Evolutionary conservation across 2,113 vertebrate species (phyloP).

Genomic region (Craseonycteris thonglongyai): DNA sequence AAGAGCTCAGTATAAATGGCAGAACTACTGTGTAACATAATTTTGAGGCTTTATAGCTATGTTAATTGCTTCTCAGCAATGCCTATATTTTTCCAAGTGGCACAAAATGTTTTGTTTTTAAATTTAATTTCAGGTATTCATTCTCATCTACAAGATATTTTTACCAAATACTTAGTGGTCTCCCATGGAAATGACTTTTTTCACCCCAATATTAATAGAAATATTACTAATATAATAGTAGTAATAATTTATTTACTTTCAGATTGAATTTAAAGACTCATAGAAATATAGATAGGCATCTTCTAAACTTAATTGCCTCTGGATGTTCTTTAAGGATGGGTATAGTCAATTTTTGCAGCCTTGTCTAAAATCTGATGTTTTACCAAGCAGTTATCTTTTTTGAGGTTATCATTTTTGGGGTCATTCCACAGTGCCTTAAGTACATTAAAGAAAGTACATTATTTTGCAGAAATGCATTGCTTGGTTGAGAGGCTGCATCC

Average conservation of each 20-base stretch:
- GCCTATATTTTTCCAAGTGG: background rate
- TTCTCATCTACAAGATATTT: background rate
- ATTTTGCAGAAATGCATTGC: background rate
- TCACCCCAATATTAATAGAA: background rate
- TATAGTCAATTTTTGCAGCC: background rate
- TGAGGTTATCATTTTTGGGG: background rate
- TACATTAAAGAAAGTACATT: background rate
- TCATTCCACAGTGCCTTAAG: background rate
- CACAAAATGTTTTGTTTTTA: constrained; percentile 8
- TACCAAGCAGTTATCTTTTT: background rate
- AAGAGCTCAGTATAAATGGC: background rate
- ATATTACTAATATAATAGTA: background rate
- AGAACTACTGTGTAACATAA: background rate
- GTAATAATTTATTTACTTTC: background rate
- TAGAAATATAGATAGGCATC: background rate
- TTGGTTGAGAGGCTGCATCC: background rate
- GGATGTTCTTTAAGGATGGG: background rate
- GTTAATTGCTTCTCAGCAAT: background rate
- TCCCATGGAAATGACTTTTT: background rate
- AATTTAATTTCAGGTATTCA: background rate
- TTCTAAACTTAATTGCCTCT: background rate
- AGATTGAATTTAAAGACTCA: background rate
- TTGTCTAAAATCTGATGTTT: constrained; percentile 12
- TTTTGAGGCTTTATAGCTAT: background rate
- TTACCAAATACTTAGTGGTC: background rate